A percentile compares a stretch with the other conserved stretches of the same genome.
These are phyloP conservation scores for Druon quercuslanigerum DNA, from an alignment of 1,140 invertebrate genomes.

Conservation along the genomic window DNA sequence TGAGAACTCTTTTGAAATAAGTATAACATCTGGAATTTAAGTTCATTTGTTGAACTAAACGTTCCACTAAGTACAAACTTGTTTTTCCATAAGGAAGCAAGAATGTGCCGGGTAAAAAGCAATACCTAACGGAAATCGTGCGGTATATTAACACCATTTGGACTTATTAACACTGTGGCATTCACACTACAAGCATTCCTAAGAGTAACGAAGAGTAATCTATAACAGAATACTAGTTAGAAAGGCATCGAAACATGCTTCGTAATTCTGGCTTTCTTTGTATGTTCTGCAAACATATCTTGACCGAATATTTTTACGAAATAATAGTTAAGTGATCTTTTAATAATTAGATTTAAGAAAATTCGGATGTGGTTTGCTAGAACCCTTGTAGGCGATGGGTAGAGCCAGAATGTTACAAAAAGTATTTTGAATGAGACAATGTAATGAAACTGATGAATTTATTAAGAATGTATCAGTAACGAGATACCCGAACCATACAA, in stretches of 20 bases:
- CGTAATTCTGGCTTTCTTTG: neutral
- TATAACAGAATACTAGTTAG: constrained; percentile 1
- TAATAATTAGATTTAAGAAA: neutral
- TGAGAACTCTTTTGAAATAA: too few species aligned
- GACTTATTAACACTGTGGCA: constrained; percentile 22
- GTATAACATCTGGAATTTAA: too few species aligned
- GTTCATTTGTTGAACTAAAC: neutral
- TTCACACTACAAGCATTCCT: neutral
- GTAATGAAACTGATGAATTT: too few species aligned
- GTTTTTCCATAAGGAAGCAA: constrained; percentile 23
- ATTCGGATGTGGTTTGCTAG: too few species aligned
- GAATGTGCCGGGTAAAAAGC: neutral
- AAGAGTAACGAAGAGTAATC: constrained; percentile 16
- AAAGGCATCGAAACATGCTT: constrained; percentile 23
- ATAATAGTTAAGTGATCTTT: neutral
- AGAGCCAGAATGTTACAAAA: too few species aligned
- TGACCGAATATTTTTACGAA: neutral
- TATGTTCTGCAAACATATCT: neutral
- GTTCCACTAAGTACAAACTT: constrained; percentile 1
- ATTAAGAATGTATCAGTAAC: too few species aligned
- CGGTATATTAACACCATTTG: constrained; percentile 27
- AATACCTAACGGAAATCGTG: constrained; percentile 20
- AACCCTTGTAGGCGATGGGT: too few species aligned
- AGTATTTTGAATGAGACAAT: too few species aligned
- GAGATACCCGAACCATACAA: too few species aligned